Evolutionary conservation across 2,888 invertebrate genomes (phyloP).

Genomic region (Notocelia uddmanniana): DNA sequence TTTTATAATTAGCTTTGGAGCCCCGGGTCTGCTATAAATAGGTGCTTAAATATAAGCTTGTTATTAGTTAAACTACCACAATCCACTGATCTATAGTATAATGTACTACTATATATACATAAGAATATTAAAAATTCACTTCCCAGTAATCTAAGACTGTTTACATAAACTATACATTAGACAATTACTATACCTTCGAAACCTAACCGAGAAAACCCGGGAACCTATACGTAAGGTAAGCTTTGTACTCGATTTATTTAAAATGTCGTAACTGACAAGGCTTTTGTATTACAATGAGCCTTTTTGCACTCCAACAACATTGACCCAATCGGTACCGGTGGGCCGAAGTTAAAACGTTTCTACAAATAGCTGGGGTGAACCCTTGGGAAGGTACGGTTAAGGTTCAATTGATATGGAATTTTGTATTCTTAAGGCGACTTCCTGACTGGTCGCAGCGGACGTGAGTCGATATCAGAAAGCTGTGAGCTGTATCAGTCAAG

Average conservation of each 20-base stretch:
- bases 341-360: conserved; percentile 15
- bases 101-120: not conserved
- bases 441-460: no score
- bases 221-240: conserved; percentile 22
- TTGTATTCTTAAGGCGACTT: not conserved
- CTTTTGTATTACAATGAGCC: not conserved
- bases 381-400: not conserved
- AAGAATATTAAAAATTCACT: not conserved
- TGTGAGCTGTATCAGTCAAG: no score
- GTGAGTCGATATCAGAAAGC: no score
- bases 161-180: not conserved
- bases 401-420: not conserved
- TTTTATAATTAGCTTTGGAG: no score
- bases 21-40: no score
- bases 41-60: no score
- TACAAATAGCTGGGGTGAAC: conserved; percentile 37
- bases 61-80: no score
- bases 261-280: not conserved
- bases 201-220: conserved; percentile 15
- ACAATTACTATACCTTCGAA: conserved; percentile 11
- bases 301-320: not conserved
- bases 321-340: conserved; percentile 36
- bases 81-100: no score
- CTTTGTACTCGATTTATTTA: not conserved
- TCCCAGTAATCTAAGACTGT: not conserved